Conservation (phyloP, 2,797 vertebrate genomes). For the Rhabdophis nuchalis region DNA sequence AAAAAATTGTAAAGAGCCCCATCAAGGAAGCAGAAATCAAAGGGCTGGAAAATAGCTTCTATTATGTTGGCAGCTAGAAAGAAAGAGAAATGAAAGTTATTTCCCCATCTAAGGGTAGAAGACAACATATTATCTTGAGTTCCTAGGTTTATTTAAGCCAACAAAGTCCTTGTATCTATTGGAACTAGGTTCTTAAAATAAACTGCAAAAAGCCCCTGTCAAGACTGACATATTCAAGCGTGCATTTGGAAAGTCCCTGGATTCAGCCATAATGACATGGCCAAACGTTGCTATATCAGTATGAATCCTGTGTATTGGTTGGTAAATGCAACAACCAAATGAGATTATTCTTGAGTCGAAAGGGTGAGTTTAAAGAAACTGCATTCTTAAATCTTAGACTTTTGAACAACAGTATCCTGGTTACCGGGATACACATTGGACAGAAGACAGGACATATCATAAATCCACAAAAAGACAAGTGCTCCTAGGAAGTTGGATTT, state of each 20-base stretch:
- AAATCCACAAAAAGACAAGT: background rate
- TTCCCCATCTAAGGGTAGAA: background rate
- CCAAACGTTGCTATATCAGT: background rate
- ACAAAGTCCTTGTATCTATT: background rate
- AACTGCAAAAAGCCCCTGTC: background rate
- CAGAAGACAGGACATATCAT: background rate
- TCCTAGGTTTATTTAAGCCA: background rate
- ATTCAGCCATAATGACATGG: background rate
- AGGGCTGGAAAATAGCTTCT: background rate
- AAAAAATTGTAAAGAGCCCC: background rate
- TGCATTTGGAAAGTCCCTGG: background rate
- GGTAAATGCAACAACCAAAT: background rate
- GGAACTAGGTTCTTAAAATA: background rate
- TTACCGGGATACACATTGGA: background rate
- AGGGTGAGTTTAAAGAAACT: background rate
- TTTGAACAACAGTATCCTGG: background rate
- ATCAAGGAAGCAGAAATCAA: background rate
- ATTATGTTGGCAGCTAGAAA: background rate
- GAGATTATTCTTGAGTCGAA: background rate
- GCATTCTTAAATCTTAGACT: background rate
- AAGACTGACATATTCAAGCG: background rate
- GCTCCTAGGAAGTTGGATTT: background rate
- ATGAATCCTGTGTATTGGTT: background rate
- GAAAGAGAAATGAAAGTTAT: background rate
- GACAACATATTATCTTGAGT: background rate